Evolutionary conservation across 2,797 vertebrate species (phyloP).

Genomic region (Florisuga fusca): DNA sequence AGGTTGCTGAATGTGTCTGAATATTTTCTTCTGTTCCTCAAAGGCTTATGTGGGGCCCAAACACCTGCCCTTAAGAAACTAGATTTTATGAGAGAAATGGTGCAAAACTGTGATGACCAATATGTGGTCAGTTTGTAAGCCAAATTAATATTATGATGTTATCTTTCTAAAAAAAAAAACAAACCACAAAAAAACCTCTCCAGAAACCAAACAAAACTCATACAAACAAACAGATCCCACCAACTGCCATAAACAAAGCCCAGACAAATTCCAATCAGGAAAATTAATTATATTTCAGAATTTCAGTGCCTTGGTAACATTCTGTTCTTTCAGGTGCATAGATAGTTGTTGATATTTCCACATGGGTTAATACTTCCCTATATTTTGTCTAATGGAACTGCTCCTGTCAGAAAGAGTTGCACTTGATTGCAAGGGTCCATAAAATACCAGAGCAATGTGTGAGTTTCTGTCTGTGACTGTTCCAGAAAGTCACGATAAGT

Average conservation of each 20-base stretch:
- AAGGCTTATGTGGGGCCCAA: rapidly evolving
- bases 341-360: background rate
- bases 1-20: background rate
- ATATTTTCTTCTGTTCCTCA: background rate
- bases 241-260: no score
- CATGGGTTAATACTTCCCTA: background rate
- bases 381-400: background rate
- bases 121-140: background rate
- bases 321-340: background rate
- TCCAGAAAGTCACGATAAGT: background rate
- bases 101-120: background rate
- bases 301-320: background rate
- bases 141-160: background rate
- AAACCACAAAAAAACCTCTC: no score
- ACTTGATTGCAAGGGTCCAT: background rate
- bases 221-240: background rate
- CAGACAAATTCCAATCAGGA: background rate
- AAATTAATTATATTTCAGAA: background rate
- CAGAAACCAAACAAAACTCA: no score
- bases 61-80: background rate
- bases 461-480: background rate
- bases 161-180: background rate
- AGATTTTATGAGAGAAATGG: background rate
- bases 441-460: background rate
- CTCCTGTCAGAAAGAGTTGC: background rate